A percentile compares a stretch with the other conserved stretches of the same genome.
These are phyloP conservation scores for Zeus faber DNA, from an alignment of 2,113 vertebrate genomes.

Conservation along the genomic window DNA sequence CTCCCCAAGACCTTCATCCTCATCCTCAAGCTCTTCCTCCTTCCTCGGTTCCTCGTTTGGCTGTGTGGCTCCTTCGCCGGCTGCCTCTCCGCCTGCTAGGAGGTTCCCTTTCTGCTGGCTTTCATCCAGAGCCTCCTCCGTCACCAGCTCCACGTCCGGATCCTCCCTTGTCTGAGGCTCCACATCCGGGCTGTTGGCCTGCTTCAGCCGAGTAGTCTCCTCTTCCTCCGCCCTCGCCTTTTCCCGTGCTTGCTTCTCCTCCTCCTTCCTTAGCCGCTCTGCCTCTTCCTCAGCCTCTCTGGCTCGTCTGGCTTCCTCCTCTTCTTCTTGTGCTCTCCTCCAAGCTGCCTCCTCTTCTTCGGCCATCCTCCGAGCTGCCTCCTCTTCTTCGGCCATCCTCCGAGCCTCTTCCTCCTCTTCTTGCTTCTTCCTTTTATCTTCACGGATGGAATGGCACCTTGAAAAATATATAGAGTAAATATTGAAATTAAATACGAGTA, in stretches of 20 bases:
- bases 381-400: conserved; percentile 18
- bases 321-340: too few species aligned
- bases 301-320: conserved; percentile 30
- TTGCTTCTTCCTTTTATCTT: conserved; percentile 61
- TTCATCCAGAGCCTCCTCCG: conserved; percentile 43
- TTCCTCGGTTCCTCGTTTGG: conserved; percentile 33
- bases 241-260: conserved; percentile 10
- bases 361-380: conserved; percentile 24
- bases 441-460: conserved; percentile 67
- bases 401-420: conserved; percentile 33
- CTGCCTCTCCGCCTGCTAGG: conserved; percentile 7
- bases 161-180: conserved; percentile 65
- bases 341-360: conserved; percentile 41
- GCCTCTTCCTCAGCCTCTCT: conserved; percentile 20
- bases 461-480: conserved; percentile 5
- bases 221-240: conserved; percentile 15
- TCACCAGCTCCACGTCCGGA: conserved; percentile 59
- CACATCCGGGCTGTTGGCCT: conserved; percentile 1
- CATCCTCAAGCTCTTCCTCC: conserved; percentile 31
- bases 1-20: conserved; percentile 17
- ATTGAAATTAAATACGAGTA: background rate
- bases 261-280: conserved; percentile 5
- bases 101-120: conserved; percentile 19
- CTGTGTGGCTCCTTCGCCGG: background rate
- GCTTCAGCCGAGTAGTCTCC: conserved; percentile 17